Evolutionary conservation across 2,888 invertebrate genomes (phyloP).

Genomic region (Aethes cnicana): DNA sequence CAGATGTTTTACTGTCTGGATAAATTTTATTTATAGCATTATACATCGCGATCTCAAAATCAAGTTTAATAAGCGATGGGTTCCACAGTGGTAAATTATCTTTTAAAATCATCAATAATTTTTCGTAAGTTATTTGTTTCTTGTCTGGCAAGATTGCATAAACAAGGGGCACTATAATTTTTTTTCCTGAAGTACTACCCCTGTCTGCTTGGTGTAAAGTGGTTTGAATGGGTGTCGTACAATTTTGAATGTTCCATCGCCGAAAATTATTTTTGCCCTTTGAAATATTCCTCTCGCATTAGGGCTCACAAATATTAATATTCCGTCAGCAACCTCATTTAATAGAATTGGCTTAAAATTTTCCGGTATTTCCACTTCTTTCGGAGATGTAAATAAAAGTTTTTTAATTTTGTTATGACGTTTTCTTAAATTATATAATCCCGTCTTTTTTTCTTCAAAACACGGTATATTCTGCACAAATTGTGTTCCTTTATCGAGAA

Average conservation of each 20-base stretch:
- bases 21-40: constrained; percentile 4
- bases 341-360: constrained; percentile 1
- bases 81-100: constrained; percentile 13
- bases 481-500: constrained; percentile 4
- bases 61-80: constrained; percentile 5
- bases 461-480: constrained; percentile 14
- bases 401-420: constrained; percentile 14
- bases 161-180: constrained; percentile 13
- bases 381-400: constrained; percentile 2
- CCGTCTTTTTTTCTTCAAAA: constrained; percentile 6
- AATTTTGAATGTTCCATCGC: constrained; percentile 18
- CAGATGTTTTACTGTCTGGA: constrained; percentile 9
- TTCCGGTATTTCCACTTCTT: constrained; percentile 13
- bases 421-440: constrained; percentile 14
- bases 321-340: constrained; percentile 6
- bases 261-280: constrained; percentile 7
- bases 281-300: constrained; percentile 6
- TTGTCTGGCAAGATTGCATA: constrained; percentile 10
- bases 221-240: constrained; percentile 7
- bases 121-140: constrained; percentile 2
- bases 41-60: constrained; percentile 9
- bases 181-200: constrained; percentile 7
- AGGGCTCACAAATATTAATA: constrained; percentile 9
- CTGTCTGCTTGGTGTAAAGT: constrained; percentile 6
- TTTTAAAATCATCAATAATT: constrained; percentile 7